Evolutionary conservation across 2,888 invertebrate genomes (phyloP).

Genomic region (Xylocampa areola): DNA sequence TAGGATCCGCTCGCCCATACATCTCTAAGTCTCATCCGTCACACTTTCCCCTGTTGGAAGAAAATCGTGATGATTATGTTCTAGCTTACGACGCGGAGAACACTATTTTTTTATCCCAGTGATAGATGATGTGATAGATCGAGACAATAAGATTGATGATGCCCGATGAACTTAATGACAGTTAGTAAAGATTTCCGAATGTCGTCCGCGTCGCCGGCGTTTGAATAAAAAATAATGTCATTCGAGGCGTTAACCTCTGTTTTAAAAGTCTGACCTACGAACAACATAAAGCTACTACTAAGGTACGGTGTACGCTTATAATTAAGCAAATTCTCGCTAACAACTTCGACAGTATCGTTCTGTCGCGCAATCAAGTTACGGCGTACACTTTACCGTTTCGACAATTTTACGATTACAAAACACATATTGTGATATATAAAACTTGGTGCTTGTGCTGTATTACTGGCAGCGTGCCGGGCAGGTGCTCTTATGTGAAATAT

Average conservation of each 20-base stretch:
- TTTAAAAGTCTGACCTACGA: conserved; percentile 81
- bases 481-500: conserved; percentile 88
- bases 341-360: conserved; percentile 45
- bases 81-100: conserved; percentile 73
- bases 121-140: conserved; percentile 44
- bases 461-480: conserved; percentile 90
- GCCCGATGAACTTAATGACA: conserved; percentile 38
- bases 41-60: conserved; percentile 81
- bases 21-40: conserved; percentile 81
- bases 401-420: conserved; percentile 87
- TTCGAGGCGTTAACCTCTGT: conserved; percentile 72
- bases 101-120: conserved; percentile 45
- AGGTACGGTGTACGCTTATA: conserved; percentile 77
- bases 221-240: conserved; percentile 66
- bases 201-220: conserved; percentile 71
- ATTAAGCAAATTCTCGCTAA: conserved; percentile 43
- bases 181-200: conserved; percentile 46
- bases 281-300: conserved; percentile 89
- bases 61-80: conserved; percentile 76
- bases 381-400: conserved; percentile 86
- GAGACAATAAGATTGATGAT: conserved; percentile 55
- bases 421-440: conserved; percentile 88
- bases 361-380: conserved; percentile 49
- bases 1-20: conserved; percentile 87
- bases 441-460: conserved; percentile 89